These are phyloP conservation scores for Anneissia japonica DNA, from an alignment of 35 echinoderm and acorn worm genomes.

Conservation along the genomic window DNA sequence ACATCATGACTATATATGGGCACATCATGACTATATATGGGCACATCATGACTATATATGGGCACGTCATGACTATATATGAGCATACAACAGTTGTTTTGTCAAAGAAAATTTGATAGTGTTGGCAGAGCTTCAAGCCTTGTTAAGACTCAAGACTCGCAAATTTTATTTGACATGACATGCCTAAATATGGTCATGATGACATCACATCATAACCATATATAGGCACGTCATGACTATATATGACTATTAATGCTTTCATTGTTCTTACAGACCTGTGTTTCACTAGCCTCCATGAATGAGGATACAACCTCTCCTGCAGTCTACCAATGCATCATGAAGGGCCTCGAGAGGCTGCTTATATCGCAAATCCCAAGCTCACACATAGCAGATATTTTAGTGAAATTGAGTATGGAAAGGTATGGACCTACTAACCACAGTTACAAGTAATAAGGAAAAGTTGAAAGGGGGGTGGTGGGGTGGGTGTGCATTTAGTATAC, in stretches of 20 bases:
- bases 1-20: no score
- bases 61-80: no score
- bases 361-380: conserved; percentile 49
- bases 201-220: no score
- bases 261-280: conserved; percentile 49
- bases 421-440: neutral
- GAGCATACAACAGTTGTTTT: no score
- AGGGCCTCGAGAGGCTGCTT: conserved; percentile 80
- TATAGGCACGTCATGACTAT: no score
- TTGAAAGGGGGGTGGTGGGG: neutral
- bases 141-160: no score
- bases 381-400: conserved; percentile 62
- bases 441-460: neutral
- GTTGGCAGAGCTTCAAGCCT: no score
- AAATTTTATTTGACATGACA: no score
- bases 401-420: conserved; percentile 82
- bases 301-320: conserved; percentile 69
- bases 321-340: conserved; percentile 75
- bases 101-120: no score
- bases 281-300: conserved; percentile 64
- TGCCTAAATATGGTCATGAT: no score
- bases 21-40: no score
- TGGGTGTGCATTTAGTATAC: neutral
- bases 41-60: no score
- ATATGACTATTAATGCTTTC: neutral